A percentile compares a stretch with the other conserved stretches of the same genome.
Conservation (phyloP, 2,113 vertebrate genomes). For the Oostethus manadensis region DNA sequence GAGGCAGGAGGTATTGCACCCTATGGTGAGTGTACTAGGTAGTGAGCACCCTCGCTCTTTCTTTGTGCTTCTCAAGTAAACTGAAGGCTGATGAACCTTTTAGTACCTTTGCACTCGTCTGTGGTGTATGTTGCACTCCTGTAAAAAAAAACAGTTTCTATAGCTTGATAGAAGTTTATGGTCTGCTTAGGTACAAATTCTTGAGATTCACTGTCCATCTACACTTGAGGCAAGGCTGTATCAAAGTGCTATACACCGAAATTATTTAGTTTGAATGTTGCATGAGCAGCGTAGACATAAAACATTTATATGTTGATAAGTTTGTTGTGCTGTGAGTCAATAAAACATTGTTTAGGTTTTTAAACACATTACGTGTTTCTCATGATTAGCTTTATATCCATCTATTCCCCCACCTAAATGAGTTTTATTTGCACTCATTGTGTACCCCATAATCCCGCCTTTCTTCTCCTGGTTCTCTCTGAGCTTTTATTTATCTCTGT, state of each 20-base stretch:
- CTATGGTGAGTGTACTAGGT: constrained; percentile 67
- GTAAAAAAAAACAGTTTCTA: not conserved
- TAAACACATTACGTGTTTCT: not conserved
- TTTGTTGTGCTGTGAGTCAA: not conserved
- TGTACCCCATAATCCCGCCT: not conserved
- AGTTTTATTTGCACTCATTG: constrained; percentile 6
- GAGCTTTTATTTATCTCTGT: constrained; percentile 1
- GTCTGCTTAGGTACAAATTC: too few species aligned
- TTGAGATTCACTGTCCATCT: too few species aligned
- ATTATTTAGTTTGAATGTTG: constrained; percentile 1
- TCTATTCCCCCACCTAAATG: not conserved
- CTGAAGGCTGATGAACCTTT: constrained; percentile 5
- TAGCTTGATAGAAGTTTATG: too few species aligned
- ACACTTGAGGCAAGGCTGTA: not conserved
- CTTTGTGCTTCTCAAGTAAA: constrained; percentile 14
- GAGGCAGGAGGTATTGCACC: constrained; percentile 69
- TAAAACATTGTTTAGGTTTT: constrained; percentile 8
- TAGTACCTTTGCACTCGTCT: not conserved
- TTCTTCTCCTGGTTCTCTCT: constrained; percentile 1
- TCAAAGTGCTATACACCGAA: constrained; percentile 5
- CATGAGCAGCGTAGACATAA: not conserved
- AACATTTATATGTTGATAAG: not conserved
- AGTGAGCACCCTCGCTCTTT: constrained; percentile 4
- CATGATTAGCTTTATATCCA: not conserved
- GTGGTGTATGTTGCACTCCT: too few species aligned